These are phyloP conservation scores for Chionoecetes opilio DNA, from an alignment of 1,140 invertebrate genomes.

Conservation along the genomic window DNA sequence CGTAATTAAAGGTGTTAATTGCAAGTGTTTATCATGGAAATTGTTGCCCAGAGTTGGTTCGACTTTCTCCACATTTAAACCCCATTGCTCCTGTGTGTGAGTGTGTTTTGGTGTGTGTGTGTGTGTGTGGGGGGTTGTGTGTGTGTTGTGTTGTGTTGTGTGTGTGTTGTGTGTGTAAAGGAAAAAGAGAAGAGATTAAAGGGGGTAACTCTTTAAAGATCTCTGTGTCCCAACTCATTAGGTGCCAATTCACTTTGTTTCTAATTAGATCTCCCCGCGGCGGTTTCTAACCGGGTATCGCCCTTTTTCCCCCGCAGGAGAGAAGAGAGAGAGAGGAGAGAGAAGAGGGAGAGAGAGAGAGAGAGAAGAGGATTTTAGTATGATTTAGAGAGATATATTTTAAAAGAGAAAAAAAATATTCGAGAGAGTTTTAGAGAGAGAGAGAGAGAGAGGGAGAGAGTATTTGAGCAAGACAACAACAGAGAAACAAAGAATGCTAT, in stretches of 20 bases:
- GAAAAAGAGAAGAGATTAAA: neutral
- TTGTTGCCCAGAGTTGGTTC: neutral
- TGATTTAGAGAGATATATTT: no score
- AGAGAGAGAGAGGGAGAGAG: neutral
- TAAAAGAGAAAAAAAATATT: no score
- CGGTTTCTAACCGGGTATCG: neutral
- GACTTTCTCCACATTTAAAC: no score
- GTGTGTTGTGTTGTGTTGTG: no score
- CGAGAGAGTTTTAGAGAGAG: neutral
- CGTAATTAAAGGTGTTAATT: conserved; percentile 17
- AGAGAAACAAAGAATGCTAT: conserved; percentile 20
- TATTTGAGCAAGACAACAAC: neutral
- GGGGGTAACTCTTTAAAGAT: neutral
- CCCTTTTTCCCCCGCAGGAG: no score
- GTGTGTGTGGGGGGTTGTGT: no score
- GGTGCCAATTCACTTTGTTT: neutral
- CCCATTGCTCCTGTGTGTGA: neutral
- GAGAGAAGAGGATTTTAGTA: neutral
- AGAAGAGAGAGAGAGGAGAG: neutral
- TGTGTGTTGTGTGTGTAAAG: no score
- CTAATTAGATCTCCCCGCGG: conserved; percentile 1
- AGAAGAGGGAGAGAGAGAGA: conserved; percentile 12
- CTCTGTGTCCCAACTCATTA: neutral
- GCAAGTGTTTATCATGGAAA: neutral
- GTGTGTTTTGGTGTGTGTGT: no score